These are phyloP conservation scores for Hybos culiciformis DNA, from an alignment of 2,888 invertebrate genomes.

Conservation along the genomic window DNA sequence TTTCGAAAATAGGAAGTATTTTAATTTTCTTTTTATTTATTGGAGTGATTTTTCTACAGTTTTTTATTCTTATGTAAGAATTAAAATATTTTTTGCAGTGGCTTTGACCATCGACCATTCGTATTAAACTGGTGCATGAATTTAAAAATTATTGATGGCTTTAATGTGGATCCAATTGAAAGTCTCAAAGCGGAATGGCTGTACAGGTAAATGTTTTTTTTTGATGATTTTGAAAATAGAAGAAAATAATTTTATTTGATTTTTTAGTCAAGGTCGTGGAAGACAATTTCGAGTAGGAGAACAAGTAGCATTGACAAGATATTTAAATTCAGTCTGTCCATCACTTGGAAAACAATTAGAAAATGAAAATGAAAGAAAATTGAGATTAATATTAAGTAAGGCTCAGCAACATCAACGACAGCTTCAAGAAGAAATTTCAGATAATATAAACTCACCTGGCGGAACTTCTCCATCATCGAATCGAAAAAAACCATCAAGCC, in stretches of 20 bases:
- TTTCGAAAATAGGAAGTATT: too few species aligned
- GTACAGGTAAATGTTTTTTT: too few species aligned
- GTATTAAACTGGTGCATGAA: conserved; percentile 87
- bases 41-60: too few species aligned
- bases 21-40: too few species aligned
- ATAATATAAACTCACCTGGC: conserved; percentile 29
- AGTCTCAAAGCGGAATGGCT: conserved; percentile 91
- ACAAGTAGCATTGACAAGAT: conserved; percentile 65
- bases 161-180: conserved; percentile 79
- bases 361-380: conserved; percentile 75
- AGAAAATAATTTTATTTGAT: too few species aligned
- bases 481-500: conserved; percentile 31
- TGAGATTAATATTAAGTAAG: conserved; percentile 74
- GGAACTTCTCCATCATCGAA: conserved; percentile 34
- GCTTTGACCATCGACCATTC: conserved; percentile 84
- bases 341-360: conserved; percentile 67
- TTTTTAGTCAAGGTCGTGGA: conserved; percentile 86
- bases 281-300: conserved; percentile 77
- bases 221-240: too few species aligned
- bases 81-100: too few species aligned
- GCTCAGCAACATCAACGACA: conserved; percentile 84
- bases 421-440: conserved; percentile 52
- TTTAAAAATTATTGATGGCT: conserved; percentile 77
- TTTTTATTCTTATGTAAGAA: too few species aligned
- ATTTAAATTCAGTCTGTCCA: conserved; percentile 72